phyloP scores from a whole-genome alignment of 2,797 vertebrate species.

The Arnoldichthys spilopterus region DNA sequence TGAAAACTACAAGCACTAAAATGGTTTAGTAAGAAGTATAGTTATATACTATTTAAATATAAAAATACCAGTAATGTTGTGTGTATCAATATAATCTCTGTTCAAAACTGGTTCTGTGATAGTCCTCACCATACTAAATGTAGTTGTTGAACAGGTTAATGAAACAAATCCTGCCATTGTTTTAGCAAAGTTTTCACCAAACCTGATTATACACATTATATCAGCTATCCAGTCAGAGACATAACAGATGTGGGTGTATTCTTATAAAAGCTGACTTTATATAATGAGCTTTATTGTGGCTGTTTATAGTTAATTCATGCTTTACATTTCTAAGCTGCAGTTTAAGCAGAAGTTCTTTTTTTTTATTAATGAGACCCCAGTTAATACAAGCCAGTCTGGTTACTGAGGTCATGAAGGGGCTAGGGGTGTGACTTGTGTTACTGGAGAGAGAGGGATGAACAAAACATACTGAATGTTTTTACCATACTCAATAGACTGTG shows the following conservation, averaged over 20 bases:
- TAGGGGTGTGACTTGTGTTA: not conserved
- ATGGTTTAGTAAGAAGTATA: no score
- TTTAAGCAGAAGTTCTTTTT: not conserved
- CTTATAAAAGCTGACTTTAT: not conserved
- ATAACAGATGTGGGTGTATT: not conserved
- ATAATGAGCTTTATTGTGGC: slow-evolving; percentile 5
- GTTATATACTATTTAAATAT: no score
- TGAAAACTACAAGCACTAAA: no score
- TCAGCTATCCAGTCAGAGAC: not conserved
- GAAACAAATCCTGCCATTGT: not conserved
- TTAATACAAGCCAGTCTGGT: not conserved
- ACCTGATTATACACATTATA: not conserved
- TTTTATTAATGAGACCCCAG: not conserved
- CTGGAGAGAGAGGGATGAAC: not conserved
- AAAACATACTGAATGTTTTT: not conserved
- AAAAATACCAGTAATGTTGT: no score
- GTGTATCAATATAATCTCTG: no score
- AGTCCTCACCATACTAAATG: no score
- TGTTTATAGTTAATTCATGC: slow-evolving; percentile 4
- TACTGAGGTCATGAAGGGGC: slow-evolving; percentile 1
- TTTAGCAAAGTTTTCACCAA: not conserved
- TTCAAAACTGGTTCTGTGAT: no score
- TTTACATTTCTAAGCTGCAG: not conserved
- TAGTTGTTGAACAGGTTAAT: no score
- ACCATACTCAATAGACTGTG: not conserved